phyloP scores from a whole-genome alignment of 2,888 invertebrate species.

The Parochlus steinenii region DNA sequence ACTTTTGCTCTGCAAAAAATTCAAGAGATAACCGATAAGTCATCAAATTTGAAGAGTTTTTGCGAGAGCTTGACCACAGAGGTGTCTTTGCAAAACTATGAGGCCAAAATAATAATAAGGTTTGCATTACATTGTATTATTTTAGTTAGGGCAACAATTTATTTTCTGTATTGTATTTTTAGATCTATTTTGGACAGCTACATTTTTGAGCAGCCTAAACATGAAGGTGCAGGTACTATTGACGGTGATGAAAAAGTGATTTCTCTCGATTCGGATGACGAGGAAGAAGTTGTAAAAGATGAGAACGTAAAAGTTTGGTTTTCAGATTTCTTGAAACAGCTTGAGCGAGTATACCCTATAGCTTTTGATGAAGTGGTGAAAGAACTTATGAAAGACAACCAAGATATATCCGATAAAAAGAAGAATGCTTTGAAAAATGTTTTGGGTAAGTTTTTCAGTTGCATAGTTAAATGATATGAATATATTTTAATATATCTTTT shows the following conservation, averaged over 20 bases:
- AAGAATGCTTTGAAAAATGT: conserved; percentile 28
- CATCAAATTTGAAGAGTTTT: conserved; percentile 33
- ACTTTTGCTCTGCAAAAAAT: conserved; percentile 34
- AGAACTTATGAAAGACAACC: conserved; percentile 33
- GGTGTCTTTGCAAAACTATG: conserved; percentile 38
- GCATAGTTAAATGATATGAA: background rate
- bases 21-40: conserved; percentile 33
- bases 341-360: conserved; percentile 55
- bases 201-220: conserved; percentile 15
- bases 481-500: conserved; percentile 12
- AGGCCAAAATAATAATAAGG: conserved; percentile 40
- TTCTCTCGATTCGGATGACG: conserved; percentile 22
- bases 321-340: conserved; percentile 35
- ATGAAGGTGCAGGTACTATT: conserved; percentile 16
- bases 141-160: conserved; percentile 7
- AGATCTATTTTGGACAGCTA: conserved; percentile 35
- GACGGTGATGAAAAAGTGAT: conserved; percentile 26
- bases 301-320: conserved; percentile 33
- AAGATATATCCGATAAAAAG: conserved; percentile 23
- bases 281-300: conserved; percentile 15
- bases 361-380: conserved; percentile 53
- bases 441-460: conserved; percentile 19
- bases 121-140: conserved; percentile 25
- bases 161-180: conserved; percentile 15
- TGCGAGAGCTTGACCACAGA: conserved; percentile 40